A percentile compares a stretch with the other conserved stretches of the same genome.
phyloP scores from a whole-genome alignment of 2,113 vertebrate genomes.

The Glaucomys volans region DNA sequence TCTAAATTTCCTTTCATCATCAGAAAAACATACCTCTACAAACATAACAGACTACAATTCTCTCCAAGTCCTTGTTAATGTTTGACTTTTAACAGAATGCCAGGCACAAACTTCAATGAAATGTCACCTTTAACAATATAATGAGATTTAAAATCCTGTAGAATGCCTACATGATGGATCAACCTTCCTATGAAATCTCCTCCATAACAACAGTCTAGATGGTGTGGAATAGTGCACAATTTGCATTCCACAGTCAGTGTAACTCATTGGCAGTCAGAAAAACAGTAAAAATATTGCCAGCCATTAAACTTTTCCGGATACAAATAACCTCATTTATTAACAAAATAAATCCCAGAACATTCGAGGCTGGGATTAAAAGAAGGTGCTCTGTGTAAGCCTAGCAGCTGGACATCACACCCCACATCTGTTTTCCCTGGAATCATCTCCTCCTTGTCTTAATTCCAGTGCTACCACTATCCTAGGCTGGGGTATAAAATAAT shows the following conservation, averaged over 20 bases:
- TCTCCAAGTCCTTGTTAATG: slow-evolving; percentile 34
- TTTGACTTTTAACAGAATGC: slow-evolving; percentile 49
- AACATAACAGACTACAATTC: slow-evolving; percentile 31
- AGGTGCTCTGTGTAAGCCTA: background rate
- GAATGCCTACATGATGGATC: background rate
- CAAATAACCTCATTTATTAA: slow-evolving; percentile 15
- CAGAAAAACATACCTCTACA: slow-evolving; percentile 45
- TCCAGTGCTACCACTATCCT: background rate
- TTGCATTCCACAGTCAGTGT: background rate
- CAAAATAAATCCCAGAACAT: background rate
- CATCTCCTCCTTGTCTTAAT: background rate
- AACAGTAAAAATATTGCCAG: slow-evolving; percentile 42
- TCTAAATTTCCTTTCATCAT: slow-evolving; percentile 50
- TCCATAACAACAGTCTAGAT: background rate
- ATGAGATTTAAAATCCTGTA: slow-evolving; percentile 32
- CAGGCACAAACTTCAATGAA: slow-evolving; percentile 37
- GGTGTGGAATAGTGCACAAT: background rate
- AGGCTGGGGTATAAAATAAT: background rate
- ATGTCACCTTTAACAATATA: slow-evolving; percentile 54
- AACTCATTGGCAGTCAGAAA: background rate
- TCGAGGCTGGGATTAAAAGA: background rate
- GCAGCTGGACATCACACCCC: background rate
- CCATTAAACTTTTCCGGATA: slow-evolving; percentile 3
- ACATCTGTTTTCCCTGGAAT: background rate
- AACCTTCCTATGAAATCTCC: background rate